These are phyloP conservation scores for Cantharis rustica DNA, from an alignment of 2,888 invertebrate species.

Conservation along the genomic window DNA sequence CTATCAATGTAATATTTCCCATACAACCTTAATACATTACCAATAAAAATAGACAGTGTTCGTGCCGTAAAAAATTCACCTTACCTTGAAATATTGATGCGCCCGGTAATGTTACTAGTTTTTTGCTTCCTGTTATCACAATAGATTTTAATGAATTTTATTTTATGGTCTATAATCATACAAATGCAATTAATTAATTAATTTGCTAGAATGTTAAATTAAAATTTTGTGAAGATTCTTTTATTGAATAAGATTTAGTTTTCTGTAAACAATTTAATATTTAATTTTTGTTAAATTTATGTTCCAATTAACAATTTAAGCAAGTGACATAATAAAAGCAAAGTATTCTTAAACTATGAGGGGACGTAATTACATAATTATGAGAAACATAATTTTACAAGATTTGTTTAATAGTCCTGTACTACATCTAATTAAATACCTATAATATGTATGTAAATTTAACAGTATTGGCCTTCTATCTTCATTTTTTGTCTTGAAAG, in stretches of 20 bases:
- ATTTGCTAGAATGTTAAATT: background rate
- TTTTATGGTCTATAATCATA: background rate
- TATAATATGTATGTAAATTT: background rate
- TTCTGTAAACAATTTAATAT: background rate
- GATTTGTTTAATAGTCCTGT: background rate
- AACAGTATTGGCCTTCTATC: background rate
- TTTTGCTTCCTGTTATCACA: background rate
- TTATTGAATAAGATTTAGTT: background rate
- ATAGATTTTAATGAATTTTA: background rate
- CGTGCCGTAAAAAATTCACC: background rate
- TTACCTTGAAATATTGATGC: background rate
- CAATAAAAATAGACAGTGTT: background rate
- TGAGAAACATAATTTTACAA: background rate
- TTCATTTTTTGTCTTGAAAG: background rate
- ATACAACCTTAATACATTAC: background rate
- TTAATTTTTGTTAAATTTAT: background rate
- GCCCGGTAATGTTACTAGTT: background rate
- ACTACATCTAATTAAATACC: background rate
- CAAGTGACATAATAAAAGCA: background rate
- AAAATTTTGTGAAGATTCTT: background rate
- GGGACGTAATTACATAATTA: background rate
- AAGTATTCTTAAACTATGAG: background rate
- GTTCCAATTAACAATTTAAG: background rate
- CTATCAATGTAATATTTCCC: background rate
- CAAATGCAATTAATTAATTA: background rate